Conservation (phyloP, 2,113 vertebrate genomes). For the Grammomys surdaster region DNA sequence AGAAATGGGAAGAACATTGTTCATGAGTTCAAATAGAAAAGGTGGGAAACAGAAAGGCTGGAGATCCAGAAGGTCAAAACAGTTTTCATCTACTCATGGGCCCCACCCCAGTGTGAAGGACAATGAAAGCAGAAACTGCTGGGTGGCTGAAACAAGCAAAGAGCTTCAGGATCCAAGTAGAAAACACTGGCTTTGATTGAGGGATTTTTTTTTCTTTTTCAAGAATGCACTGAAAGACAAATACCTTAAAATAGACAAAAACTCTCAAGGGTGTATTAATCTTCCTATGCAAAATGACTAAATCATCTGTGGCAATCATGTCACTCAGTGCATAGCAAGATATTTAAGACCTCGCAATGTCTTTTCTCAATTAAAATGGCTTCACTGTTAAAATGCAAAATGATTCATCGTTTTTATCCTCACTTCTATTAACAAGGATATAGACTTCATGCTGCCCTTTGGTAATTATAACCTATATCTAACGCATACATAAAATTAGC, state of each 20-base stretch:
- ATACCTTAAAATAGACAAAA: slow-evolving; percentile 48
- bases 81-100: background rate
- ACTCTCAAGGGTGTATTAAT: slow-evolving; percentile 56
- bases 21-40: background rate
- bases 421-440: slow-evolving; percentile 24
- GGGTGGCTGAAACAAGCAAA: background rate
- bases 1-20: background rate
- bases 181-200: background rate
- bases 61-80: background rate
- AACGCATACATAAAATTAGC: background rate
- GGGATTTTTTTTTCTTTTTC: background rate
- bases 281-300: slow-evolving; percentile 51
- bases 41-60: background rate
- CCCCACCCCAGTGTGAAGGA: background rate
- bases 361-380: slow-evolving; percentile 60
- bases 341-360: slow-evolving; percentile 18
- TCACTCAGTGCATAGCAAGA: slow-evolving; percentile 12
- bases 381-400: slow-evolving; percentile 22
- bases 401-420: background rate
- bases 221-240: slow-evolving; percentile 37
- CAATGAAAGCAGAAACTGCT: background rate
- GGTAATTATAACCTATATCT: background rate
- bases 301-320: slow-evolving; percentile 55
- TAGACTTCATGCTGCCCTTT: background rate
- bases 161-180: background rate